Evolutionary conservation across 2,113 vertebrate genomes (phyloP), one percentile per base, ranked within the genome.

Genomic region (Gila orcuttii): DNA sequence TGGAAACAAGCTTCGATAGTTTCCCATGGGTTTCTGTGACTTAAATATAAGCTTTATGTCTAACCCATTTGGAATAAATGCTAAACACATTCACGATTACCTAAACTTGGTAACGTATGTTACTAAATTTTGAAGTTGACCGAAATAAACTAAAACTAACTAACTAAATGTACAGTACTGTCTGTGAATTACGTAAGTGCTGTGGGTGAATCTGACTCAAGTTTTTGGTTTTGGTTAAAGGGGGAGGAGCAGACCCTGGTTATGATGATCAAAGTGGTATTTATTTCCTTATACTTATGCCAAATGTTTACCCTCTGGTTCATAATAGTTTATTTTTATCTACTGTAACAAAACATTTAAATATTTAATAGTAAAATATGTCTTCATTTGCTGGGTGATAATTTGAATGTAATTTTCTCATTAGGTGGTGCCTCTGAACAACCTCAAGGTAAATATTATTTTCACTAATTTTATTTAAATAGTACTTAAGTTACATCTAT

Each of bases 391-490:
- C 59, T 23, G 59, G 23, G 17, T 62, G 3, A 10, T 42, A 42
- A 42, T 33, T 47, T 76, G 60, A 47, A 6, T 80, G 45, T 17
- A 0, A 11, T 82, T 2, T 81, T 78, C 52, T 77, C 73, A 39
- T 73, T 83, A 94, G 94, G 69, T 79, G 87, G 84, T 25, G 59
- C n/a, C 4, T 86, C 82, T 10, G 91, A 62, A 0, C 79, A 92
- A 25, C 69, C 93, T 90, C 81, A 93, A 93, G 94, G 94, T 95
- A 92, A 93, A 81, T 77, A 7, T 25, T 3, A 42, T 3, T 28
- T 81, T 68, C 1, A 66, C 25, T 42, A 0, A 59, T 74, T 57
- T 17, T 31, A 21, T 74, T 11, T 2, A 39, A 8, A 47, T 28
- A 23, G 10, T 36, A 31, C 10, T 28, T 17, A 60, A n/a, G 17